Percentiles rank a stretch among this genome's conserved stretches.
Conservation (phyloP, 2,113 vertebrate species). For the Pelvicachromis taeniatus region DNA sequence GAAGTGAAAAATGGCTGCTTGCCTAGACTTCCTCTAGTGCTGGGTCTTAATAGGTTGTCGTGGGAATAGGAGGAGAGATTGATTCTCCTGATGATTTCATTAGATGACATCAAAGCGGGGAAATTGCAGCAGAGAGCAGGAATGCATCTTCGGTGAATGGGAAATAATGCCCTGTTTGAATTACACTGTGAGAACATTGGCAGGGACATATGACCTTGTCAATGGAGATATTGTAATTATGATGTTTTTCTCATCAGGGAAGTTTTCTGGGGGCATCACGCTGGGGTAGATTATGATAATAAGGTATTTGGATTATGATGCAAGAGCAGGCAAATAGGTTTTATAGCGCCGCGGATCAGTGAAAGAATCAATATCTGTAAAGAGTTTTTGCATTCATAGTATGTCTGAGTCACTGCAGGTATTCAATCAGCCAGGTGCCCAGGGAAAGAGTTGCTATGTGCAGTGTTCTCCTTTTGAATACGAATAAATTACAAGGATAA, state of each 20-base stretch:
- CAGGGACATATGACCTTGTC: not conserved
- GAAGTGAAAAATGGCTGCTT: conserved; percentile 38
- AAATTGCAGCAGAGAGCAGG: conserved; percentile 39
- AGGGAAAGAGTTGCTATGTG: not conserved
- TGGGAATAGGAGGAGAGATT: conserved; percentile 26
- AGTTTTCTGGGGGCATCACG: not conserved
- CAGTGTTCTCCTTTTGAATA: not conserved
- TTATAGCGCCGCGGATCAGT: not conserved
- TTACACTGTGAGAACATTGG: not conserved
- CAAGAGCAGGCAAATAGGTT: not conserved
- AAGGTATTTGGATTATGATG: not conserved
- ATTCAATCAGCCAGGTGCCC: not conserved
- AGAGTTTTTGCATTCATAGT: not conserved
- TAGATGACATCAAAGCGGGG: conserved; percentile 58
- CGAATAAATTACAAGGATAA: not conserved
- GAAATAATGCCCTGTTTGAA: conserved; percentile 33
- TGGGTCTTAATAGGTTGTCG: conserved; percentile 46
- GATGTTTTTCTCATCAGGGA: conserved; percentile 11
- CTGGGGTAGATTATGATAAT: not conserved
- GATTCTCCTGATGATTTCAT: conserved; percentile 59
- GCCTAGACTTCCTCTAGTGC: conserved; percentile 25
- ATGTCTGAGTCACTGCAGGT: not conserved
- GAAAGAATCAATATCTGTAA: not conserved
- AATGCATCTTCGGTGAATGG: conserved; percentile 32
- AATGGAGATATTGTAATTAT: conserved; percentile 13